Evolutionary conservation across 2,113 vertebrate genomes (phyloP), one percentile per base, ranked within the genome.

Genomic region (Eolophus roseicapilla): DNA sequence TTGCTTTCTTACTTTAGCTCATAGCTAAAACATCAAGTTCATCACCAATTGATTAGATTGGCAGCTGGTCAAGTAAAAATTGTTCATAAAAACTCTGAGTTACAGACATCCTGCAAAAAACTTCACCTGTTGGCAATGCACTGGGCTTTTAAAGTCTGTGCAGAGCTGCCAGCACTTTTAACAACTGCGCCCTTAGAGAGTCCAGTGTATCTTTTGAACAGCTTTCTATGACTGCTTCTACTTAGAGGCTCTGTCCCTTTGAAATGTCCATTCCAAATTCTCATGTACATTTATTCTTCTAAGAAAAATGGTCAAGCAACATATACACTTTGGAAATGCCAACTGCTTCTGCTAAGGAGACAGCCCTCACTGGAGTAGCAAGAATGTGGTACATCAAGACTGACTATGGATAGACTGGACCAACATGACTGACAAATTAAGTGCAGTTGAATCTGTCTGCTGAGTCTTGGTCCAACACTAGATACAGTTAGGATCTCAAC

Each of bases 31-130:
- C 69, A 92, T 84, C 64, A 86, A 85, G 53, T 91, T 97, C 91
- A 92, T 97, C 94, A 96, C 77, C 94, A 96, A 95, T 81, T 92
- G 94, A 94, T 96, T 95, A 96, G 79, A 90, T 92, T 97, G 96
- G 80, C 91, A 97, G 65, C 39, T 90, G 92, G 86, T 97, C 95
- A 97, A 96, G 87, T 94, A 88, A 88, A 87, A 96, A 85, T 77
- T 90, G 65, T 70, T 88, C 78, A 82, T 89, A 88, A 92, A 93
- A 90, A 39, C 37, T 41, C 81, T 92, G 75, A 97, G 95, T 94
- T 95, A 95, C 81, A 93, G 91, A 90, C 44, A 73, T 65, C 60
- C 44, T 86, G 62, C 53, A 88, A 96, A 88, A 96, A 95, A 83
- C 78, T 92, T 94, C 13, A 71, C 83, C 93, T 76, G 46, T 74